phyloP scores from a whole-genome alignment of 2,797 vertebrate genomes.

The Sebastes ruberrimus region DNA sequence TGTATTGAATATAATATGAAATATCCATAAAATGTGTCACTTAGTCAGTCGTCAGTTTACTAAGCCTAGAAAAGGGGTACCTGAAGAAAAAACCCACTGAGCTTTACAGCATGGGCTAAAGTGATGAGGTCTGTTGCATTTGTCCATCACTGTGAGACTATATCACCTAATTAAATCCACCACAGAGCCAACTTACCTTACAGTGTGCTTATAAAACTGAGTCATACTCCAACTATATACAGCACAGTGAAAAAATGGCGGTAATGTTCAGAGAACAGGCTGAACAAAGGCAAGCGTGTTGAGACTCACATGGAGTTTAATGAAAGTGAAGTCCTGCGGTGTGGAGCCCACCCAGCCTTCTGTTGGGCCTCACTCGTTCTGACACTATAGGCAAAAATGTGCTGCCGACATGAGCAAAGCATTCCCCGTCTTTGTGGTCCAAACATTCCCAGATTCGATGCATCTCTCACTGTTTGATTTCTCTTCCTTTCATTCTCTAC shows the following conservation, averaged over 20 bases:
- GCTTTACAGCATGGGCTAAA: background rate
- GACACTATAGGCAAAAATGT: constrained; percentile 28
- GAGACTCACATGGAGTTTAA: constrained; percentile 53
- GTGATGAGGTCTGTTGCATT: background rate
- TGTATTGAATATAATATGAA: no score
- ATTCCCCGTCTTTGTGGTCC: background rate
- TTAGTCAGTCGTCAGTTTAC: no score
- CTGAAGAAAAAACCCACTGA: no score
- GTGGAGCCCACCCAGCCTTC: constrained; percentile 35
- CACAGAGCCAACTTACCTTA: constrained; percentile 5
- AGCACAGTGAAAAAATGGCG: constrained; percentile 22
- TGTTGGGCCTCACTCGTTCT: constrained; percentile 43
- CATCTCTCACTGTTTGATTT: background rate
- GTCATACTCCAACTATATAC: constrained; percentile 1
- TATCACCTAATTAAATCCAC: constrained; percentile 25
- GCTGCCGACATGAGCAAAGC: background rate
- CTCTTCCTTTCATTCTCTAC: background rate
- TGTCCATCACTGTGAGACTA: background rate
- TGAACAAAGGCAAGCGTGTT: constrained; percentile 26
- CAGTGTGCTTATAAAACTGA: constrained; percentile 5
- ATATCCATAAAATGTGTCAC: no score
- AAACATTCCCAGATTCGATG: background rate
- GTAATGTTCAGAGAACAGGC: constrained; percentile 26
- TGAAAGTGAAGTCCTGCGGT: constrained; percentile 57
- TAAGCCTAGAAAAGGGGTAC: no score